These are phyloP conservation scores for Gila orcuttii DNA, from an alignment of 2,113 vertebrate species.

Conservation along the genomic window DNA sequence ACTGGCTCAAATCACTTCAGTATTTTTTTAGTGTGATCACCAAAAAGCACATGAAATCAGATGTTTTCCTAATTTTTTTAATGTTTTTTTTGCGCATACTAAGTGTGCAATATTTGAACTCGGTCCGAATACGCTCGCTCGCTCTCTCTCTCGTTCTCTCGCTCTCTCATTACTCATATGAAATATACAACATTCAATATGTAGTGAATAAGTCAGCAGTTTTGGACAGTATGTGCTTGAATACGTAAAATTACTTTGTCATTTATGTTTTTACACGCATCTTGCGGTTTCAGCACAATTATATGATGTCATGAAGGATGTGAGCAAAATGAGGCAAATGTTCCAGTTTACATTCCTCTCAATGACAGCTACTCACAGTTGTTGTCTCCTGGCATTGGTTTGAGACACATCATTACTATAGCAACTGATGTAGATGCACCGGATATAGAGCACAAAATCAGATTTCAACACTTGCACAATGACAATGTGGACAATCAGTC, in stretches of 20 bases:
- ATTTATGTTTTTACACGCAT: background rate
- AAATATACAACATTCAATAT: background rate
- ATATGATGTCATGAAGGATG: background rate
- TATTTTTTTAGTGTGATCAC: background rate
- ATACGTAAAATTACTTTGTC: background rate
- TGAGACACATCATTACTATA: background rate
- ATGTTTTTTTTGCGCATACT: too few species aligned
- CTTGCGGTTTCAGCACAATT: background rate
- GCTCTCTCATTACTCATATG: background rate
- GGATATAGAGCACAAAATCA: background rate
- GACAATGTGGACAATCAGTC: slow-evolving; percentile 13
- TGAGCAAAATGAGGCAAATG: background rate
- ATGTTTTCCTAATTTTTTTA: too few species aligned
- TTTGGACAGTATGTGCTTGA: background rate
- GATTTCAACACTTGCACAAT: background rate
- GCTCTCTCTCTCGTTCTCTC: background rate
- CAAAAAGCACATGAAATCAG: background rate
- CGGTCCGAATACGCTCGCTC: background rate
- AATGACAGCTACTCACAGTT: background rate
- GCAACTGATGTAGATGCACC: background rate
- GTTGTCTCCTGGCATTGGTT: background rate
- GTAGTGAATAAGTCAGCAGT: background rate
- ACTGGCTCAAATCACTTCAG: background rate
- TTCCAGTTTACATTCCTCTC: background rate
- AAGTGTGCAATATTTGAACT: background rate